Base-by-base conservation (phyloP, 30 jellyfish, hydroid and myxozoan species). In the Hydractinia echinata region DNA sequence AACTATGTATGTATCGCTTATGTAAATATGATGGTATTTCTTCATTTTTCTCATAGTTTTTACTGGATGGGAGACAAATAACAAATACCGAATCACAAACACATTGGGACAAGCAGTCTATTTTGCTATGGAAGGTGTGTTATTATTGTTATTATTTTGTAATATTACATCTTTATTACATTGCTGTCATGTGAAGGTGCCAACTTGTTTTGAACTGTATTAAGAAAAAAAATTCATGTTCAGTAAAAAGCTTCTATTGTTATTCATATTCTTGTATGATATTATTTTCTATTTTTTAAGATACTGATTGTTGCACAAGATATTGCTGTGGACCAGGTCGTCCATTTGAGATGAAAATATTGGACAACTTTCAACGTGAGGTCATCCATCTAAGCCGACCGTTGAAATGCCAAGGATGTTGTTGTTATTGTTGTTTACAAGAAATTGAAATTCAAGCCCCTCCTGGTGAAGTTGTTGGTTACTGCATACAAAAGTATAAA, bases 381-480 rank as follows among this genome's bases (percentile, higher is more conserved):
- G 89, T 85, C 52, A 69, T 85, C 16, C 89, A 70, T 79, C 68
- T 85, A 5, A 13, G 67, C 56, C 73, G 95, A n/a, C 95, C 95
- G 9, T 56, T 85, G 9, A 68, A 81, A 9, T 85, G 95, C 74
- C 83, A 85, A 7, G 81, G 84, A 4, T 84, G 93, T 58, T 72
- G 82, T 30, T 89, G 82, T 54, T 91, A 90, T 52, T 89, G 96
- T 67, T 89, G 82, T 74, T 79, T 89, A 51, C 96, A 89, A 81
- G 96, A 89, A 70, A 71, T 71, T 30, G 81, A 71, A 71, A 71
- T 71, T 7, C 30, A 15, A 71, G 55, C 81, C 51, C 60, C 60
- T 50, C 60, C 60, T 50, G 81, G 76, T 50, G 84, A 76, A 76
- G 18, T 76, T 76, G 44, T 15, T 50, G 76, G 84, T 16, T 76